Base-by-base conservation (phyloP, 1,140 invertebrate species). In the Philotrypesis tridentata region DNA sequence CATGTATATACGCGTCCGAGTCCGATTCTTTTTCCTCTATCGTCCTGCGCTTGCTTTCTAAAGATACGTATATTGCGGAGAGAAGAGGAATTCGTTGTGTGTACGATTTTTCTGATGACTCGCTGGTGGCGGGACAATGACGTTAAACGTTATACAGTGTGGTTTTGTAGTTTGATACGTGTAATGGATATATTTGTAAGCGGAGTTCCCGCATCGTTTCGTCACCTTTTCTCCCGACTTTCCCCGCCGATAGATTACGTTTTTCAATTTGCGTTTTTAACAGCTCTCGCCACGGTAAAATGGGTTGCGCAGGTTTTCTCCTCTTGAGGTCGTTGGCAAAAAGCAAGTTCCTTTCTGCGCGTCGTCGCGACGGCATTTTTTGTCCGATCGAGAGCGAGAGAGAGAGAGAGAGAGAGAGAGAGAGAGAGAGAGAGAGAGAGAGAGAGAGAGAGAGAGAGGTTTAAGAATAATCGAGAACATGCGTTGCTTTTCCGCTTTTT, bases 191-290 rank as follows among this genome's bases (percentile, higher is more conserved):
- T 25, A 25, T 27, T 65, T 27, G 8, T 25, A 14, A 4, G 61
- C 61, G 4, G 11, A 65, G 11, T 27, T 70, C 21, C 31, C 31
- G 14, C 67, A 29, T 37, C 21, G 21, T 70, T 31, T 33, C 67
- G 27, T 70, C 31, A 70, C 21, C 31, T 27, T 68, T 68, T 21
- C 67, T 21, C 67, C 1, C 67, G 31, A 31, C 67, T 70, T 37
- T 70, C 67, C 29, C 67, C 65, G n/a, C 67, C 48, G 21, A 55
- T 55, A 55, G 48, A 55, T 55, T 55, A 55, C 17, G 48, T 55
- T 55, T 55, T 55, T 55, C 48, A 55, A 55, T 55, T 55, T 55
- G 21, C 48, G 48, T 55, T 55, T 55, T 55, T 55, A 55, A 55
- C 48, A 21, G 14, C 7, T n/a, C n/a, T n/a, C n/a, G n/a, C 48